Base-by-base conservation (phyloP, 53 echinoderm and acorn worm genomes). In the Astropecten irregularis region DNA sequence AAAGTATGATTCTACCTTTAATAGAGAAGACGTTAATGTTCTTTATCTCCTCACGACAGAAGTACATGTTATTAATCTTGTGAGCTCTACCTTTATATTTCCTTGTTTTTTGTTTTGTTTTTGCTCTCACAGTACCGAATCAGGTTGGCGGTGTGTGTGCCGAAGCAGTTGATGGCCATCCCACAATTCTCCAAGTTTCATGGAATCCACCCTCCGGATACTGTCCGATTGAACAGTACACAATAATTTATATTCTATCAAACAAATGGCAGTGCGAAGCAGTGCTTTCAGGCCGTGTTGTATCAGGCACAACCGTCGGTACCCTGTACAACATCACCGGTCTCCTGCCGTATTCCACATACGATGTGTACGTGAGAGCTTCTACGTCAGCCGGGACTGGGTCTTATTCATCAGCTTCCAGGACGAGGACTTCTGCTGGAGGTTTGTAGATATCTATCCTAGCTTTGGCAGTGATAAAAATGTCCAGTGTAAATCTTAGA, bases 341-440 rank as follows among this genome's bases (percentile, higher is more conserved):
- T 2, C 82, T 88, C n/a, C 31, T 82, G 36, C 88, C 88, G 0
- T 39, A 70, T 51, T 88, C 88, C 1, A 50, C 23, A 5, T 88
- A 88, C 33, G 18, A 0, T 4, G 69, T 82, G 13, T 35, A 59
- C 15, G 88, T 88, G 33, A 40, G 9, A 15, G 88, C 69, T 0
- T 71, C 9, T 15, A 82, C 88, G 0, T 2, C 68, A 18, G 63
- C 55, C 49, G 88, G 88, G 5, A 13, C 29, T 0, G 82, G 88
- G 33, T 9, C 0, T 9, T 18, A 1, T 1, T 2, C 30, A 30
- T 2, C 0, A 9, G 28, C 40, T 9, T n/a, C n/a, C n/a, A n/a
- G n/a, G n/a, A n/a, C n/a, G n/a, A n/a, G n/a, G n/a, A 87, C 87
- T 69, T 42, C 42, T 21, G 69, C 68, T n/a, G n/a, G n/a, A n/a